Evolutionary conservation across 2,113 vertebrate species (phyloP).

Genomic region (Gopherus flavomarginatus): DNA sequence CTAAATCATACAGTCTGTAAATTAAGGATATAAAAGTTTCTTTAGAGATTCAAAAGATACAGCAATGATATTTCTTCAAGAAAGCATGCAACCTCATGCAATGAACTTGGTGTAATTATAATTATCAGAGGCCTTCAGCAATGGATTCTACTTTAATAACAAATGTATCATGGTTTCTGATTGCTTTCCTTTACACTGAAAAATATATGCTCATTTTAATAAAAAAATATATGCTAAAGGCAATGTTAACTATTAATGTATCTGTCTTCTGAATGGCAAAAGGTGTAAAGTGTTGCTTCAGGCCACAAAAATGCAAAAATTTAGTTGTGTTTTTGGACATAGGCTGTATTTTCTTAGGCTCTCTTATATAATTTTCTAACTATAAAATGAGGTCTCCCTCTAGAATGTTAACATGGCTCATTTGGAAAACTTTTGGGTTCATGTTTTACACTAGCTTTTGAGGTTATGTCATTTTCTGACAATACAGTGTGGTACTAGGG

Average conservation of each 20-base stretch:
- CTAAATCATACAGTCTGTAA: background rate
- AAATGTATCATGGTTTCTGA: background rate
- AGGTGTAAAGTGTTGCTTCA: background rate
- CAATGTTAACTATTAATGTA: background rate
- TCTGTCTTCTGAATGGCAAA: background rate
- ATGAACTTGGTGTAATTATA: background rate
- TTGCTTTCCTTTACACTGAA: background rate
- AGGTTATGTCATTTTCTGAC: background rate
- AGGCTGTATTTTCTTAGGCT: rapidly evolving
- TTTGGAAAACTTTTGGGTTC: background rate
- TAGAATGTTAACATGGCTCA: background rate
- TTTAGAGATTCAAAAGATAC: background rate
- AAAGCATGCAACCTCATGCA: background rate
- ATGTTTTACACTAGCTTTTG: background rate
- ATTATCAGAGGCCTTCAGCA: background rate
- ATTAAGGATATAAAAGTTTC: background rate
- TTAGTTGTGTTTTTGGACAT: background rate
- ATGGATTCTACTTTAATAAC: background rate
- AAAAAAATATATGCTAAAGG: background rate
- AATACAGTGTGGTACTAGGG: background rate
- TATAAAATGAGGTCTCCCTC: background rate
- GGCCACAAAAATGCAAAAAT: background rate
- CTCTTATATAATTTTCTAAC: background rate
- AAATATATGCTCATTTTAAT: background rate
- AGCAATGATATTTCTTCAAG: background rate